A percentile compares a stretch with the other conserved stretches of the same genome.
Evolutionary conservation across 2,113 vertebrate genomes (phyloP).

Genomic region (Corythornis cristatus): DNA sequence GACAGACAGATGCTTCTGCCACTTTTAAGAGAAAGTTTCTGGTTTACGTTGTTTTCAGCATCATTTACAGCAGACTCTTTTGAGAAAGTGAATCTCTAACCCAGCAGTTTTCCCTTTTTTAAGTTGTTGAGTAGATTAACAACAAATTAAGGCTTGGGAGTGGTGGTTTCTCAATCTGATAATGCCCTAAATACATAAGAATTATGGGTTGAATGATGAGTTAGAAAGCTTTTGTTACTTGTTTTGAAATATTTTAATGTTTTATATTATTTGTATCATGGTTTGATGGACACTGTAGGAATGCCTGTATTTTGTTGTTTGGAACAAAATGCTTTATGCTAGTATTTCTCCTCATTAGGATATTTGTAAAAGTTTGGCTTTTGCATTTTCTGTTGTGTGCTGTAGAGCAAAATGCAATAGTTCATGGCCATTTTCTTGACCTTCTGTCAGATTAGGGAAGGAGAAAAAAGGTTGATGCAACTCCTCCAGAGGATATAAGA

Average conservation of each 20-base stretch:
- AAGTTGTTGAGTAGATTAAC: neutral
- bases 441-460: neutral
- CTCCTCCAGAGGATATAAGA: neutral
- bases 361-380: neutral
- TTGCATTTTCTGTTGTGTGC: neutral
- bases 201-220: neutral
- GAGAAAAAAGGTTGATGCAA: neutral
- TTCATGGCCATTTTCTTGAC: neutral
- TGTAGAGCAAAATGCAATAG: neutral
- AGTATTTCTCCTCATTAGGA: neutral
- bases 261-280: neutral
- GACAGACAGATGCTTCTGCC: neutral
- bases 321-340: neutral
- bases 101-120: neutral
- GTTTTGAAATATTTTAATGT: neutral
- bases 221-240: neutral
- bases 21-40: neutral
- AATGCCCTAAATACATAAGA: neutral
- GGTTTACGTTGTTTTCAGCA: neutral
- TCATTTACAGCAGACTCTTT: neutral
- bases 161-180: neutral
- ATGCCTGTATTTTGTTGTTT: neutral
- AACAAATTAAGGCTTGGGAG: neutral
- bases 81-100: neutral
- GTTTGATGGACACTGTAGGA: neutral